Evolutionary conservation across 2,797 vertebrate species (phyloP).

Genomic region (Molossus molossus): DNA sequence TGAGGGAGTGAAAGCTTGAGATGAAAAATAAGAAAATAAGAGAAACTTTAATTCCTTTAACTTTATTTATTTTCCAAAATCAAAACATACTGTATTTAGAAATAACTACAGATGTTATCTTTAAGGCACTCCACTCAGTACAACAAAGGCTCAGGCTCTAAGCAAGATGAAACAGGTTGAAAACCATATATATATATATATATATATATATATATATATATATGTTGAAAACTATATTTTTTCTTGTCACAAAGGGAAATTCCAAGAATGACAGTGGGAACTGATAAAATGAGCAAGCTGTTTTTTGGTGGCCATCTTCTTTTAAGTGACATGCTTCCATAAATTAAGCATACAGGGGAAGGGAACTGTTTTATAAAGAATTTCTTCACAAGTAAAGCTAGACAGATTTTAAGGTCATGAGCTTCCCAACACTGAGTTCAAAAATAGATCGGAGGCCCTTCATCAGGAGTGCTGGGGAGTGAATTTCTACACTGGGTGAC

Average conservation of each 20-base stretch:
- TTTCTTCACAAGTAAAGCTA: constrained; percentile 56
- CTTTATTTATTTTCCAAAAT: constrained; percentile 19
- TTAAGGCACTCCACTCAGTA: background rate
- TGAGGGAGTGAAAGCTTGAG: background rate
- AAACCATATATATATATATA: background rate
- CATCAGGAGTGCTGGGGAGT: background rate
- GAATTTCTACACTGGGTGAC: background rate
- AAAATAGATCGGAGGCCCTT: background rate
- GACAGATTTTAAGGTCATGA: background rate
- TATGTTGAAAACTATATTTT: background rate
- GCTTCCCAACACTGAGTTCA: constrained; percentile 9
- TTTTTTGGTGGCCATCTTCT: constrained; percentile 56
- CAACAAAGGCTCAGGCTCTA: background rate
- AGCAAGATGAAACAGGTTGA: background rate
- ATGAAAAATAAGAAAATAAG: constrained; percentile 36
- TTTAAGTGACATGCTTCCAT: constrained; percentile 22
- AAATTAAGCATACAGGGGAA: constrained; percentile 42
- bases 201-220: background rate
- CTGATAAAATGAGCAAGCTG: constrained; percentile 26
- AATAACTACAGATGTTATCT: constrained; percentile 27
- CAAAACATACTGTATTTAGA: background rate
- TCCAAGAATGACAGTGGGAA: constrained; percentile 37
- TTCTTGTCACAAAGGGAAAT: background rate
- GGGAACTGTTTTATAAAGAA: constrained; percentile 61
- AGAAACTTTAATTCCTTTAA: background rate